These are phyloP conservation scores for Vanessa atalanta DNA, from an alignment of 1,140 invertebrate species.

Conservation along the genomic window DNA sequence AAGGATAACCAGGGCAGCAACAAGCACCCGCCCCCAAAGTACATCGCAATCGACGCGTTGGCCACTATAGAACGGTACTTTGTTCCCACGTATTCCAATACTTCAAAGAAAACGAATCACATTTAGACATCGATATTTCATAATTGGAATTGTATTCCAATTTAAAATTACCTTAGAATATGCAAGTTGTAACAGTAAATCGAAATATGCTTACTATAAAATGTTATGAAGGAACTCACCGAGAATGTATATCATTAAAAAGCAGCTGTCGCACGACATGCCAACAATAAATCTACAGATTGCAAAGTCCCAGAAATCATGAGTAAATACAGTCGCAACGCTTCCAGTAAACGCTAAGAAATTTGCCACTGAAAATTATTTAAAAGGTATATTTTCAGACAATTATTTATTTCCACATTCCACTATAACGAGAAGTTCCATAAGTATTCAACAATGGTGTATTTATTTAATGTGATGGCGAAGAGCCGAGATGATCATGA, in stretches of 20 bases:
- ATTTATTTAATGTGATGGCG: no score
- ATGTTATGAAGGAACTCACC: conserved; percentile 38
- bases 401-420: no score
- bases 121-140: not conserved
- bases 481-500: no score
- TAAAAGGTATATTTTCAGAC: not conserved
- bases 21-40: conserved; percentile 80
- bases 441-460: no score
- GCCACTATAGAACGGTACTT: conserved; percentile 77
- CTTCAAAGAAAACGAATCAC: conserved; percentile 29
- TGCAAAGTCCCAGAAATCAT: conserved; percentile 78
- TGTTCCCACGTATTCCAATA: conserved; percentile 77
- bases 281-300: conserved; percentile 81
- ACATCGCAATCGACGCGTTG: conserved; percentile 82
- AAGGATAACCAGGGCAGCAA: conserved; percentile 77
- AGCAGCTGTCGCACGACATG: conserved; percentile 81
- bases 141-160: no score
- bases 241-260: conserved; percentile 81
- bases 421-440: no score
- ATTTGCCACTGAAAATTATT: conserved; percentile 65
- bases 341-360: conserved; percentile 78
- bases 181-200: no score
- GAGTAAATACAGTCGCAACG: conserved; percentile 71
- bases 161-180: no score
- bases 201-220: no score